These are phyloP conservation scores for Caenorhabditis parvicauda DNA, from an alignment of 2,888 invertebrate genomes.

Conservation along the genomic window DNA sequence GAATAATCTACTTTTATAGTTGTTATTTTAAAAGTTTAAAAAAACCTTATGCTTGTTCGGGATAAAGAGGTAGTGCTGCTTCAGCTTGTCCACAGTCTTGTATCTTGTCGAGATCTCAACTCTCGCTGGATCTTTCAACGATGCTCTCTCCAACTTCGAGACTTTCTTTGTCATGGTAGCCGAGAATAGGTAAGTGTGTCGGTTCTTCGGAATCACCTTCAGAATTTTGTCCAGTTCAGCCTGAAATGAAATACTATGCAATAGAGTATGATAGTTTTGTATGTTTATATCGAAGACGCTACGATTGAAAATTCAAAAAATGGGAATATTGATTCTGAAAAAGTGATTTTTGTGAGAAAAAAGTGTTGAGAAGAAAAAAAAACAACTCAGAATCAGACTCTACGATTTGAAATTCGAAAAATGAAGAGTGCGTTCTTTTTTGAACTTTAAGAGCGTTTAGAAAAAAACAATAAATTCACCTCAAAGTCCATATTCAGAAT, in stretches of 20 bases:
- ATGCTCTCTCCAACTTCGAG: slow-evolving; percentile 91
- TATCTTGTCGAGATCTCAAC: slow-evolving; percentile 88
- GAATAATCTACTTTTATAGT: not conserved
- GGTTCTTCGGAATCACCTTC: slow-evolving; percentile 83
- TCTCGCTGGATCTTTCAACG: slow-evolving; percentile 86
- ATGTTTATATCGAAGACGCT: too few species aligned
- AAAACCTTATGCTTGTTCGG: slow-evolving; percentile 88
- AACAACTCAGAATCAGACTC: too few species aligned
- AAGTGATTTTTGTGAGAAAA: not conserved
- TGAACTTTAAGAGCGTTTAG: not conserved
- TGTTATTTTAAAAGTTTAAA: not conserved
- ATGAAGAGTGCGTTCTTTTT: not conserved
- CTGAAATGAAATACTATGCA: slow-evolving; percentile 10
- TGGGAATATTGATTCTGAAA: too few species aligned
- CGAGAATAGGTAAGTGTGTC: slow-evolving; percentile 89
- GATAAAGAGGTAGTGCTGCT: slow-evolving; percentile 90
- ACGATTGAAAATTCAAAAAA: too few species aligned
- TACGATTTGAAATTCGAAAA: too few species aligned
- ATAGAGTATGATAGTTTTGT: too few species aligned
- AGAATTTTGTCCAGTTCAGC: slow-evolving; percentile 85
- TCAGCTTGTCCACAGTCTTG: slow-evolving; percentile 92
- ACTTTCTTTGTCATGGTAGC: slow-evolving; percentile 91
- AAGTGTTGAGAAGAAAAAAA: not conserved
- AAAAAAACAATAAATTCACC: too few species aligned
- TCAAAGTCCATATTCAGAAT: slow-evolving; percentile 99